A percentile compares a stretch with the other conserved stretches of the same genome.
Evolutionary conservation across 2,888 invertebrate genomes (phyloP).

Genomic region (Ariolimax columbianus): DNA sequence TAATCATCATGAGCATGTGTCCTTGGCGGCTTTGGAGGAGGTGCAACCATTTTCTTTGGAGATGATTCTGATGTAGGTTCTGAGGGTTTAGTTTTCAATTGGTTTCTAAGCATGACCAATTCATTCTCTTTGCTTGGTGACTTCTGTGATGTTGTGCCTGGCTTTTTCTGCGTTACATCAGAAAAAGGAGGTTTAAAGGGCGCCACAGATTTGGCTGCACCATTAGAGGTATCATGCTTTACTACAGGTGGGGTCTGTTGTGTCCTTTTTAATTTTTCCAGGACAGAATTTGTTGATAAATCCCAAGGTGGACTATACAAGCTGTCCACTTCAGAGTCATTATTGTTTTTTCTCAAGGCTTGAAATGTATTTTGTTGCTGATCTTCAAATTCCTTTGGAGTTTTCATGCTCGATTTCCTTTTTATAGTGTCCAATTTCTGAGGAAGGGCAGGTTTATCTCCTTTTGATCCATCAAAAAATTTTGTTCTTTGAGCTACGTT

Average conservation of each 20-base stretch:
- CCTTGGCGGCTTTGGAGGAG: conserved; percentile 67
- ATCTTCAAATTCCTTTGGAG: conserved; percentile 32
- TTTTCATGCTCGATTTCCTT: conserved; percentile 41
- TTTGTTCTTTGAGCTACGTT: conserved; percentile 62
- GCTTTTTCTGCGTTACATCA: not conserved
- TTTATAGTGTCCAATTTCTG: conserved; percentile 43
- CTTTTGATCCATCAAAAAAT: conserved; percentile 58
- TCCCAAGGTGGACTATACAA: conserved; percentile 46
- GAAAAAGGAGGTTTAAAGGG: conserved; percentile 63
- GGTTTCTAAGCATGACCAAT: not conserved
- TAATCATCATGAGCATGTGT: conserved; percentile 73
- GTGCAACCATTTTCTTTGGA: not conserved
- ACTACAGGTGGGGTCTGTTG: conserved; percentile 1
- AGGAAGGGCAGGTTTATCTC: conserved; percentile 48
- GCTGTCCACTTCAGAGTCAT: not conserved
- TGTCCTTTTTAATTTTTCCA: conserved; percentile 31
- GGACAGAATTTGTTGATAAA: not conserved
- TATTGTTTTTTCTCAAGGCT: not conserved
- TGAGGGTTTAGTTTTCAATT: not conserved
- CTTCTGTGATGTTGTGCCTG: not conserved
- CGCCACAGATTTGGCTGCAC: conserved; percentile 29
- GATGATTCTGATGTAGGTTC: conserved; percentile 1
- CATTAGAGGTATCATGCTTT: conserved; percentile 19
- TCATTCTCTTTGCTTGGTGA: not conserved
- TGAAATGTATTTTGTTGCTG: not conserved